phyloP scores from a whole-genome alignment of 2,888 invertebrate genomes.

The Arrhopalites spinosus region DNA sequence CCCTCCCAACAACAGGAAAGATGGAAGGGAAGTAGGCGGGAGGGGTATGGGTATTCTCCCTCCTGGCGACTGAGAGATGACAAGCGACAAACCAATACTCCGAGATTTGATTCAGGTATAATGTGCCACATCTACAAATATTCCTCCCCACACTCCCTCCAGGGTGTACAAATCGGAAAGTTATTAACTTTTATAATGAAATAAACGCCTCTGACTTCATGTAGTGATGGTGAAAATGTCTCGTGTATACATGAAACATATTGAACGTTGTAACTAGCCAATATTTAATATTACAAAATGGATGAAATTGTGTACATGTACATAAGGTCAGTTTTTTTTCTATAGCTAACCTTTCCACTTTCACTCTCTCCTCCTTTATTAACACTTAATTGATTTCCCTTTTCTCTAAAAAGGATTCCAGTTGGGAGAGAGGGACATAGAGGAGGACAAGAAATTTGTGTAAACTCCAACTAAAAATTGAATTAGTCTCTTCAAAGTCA shows the following conservation, averaged over 20 bases:
- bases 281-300: too few relatives aligned
- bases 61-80: background rate
- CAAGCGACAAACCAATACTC: background rate
- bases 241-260: background rate
- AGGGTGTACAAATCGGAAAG: slow-evolving; percentile 40
- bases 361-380: background rate
- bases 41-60: background rate
- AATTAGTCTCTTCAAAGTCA: too few relatives aligned
- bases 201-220: slow-evolving; percentile 23
- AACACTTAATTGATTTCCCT: slow-evolving; percentile 23
- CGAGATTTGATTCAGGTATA: slow-evolving; percentile 8
- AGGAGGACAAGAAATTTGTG: too few relatives aligned
- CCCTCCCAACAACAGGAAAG: background rate
- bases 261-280: too few relatives aligned
- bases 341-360: too few relatives aligned
- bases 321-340: background rate
- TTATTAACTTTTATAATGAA: slow-evolving; percentile 46
- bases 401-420: too few relatives aligned
- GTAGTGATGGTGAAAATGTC: too few relatives aligned
- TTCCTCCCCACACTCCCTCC: background rate
- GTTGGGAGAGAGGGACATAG: background rate
- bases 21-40: background rate
- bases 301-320: too few relatives aligned
- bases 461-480: too few relatives aligned
- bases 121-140: background rate